Evolutionary conservation across 2,797 vertebrate genomes (phyloP).

Genomic region (Semaprochilodus insignis): DNA sequence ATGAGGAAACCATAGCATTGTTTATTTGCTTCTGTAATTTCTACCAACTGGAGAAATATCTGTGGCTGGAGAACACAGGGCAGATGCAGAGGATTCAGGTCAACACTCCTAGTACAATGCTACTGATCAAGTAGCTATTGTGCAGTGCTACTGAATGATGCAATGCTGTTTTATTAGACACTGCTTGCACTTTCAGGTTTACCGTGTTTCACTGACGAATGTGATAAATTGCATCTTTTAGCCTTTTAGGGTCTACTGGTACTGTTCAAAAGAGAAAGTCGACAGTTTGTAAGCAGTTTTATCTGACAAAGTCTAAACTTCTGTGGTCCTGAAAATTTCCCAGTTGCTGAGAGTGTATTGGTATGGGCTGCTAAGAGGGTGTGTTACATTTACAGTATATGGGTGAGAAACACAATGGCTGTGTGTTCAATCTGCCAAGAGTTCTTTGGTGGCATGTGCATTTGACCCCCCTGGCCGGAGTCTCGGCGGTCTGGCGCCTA

Average conservation of each 20-base stretch:
- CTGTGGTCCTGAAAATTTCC: neutral
- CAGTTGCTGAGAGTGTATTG: neutral
- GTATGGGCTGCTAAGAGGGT: neutral
- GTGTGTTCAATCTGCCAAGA: slow-evolving; percentile 71
- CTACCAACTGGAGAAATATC: slow-evolving; percentile 75
- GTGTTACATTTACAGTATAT: slow-evolving; percentile 55
- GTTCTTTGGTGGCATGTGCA: slow-evolving; percentile 63
- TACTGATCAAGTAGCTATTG: neutral
- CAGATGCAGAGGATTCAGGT: slow-evolving; percentile 70
- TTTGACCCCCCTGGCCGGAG: slow-evolving; percentile 67
- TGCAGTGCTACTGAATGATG: neutral
- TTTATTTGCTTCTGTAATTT: slow-evolving; percentile 79
- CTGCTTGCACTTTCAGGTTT: neutral
- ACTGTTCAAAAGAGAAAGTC: neutral
- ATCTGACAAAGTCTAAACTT: neutral
- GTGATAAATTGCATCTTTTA: neutral
- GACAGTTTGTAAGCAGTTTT: neutral
- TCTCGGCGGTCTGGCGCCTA: slow-evolving; percentile 79
- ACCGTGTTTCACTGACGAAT: neutral
- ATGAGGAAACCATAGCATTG: slow-evolving; percentile 71
- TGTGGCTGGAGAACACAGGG: slow-evolving; percentile 65
- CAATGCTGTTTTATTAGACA: neutral
- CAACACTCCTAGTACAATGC: slow-evolving; percentile 31
- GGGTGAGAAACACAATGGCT: slow-evolving; percentile 74
- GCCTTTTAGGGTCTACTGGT: neutral